phyloP scores from a whole-genome alignment of 2,113 vertebrate species.

The rabbit (Oryctolagus cuniculus) region mOryCun1.1 NC_091451.1:18338001-18338500 shows the following conservation, averaged over 20 bases:
- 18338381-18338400: too few relatives aligned
- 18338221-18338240: conserved; percentile 48
- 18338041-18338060: conserved; percentile 60
- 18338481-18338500: too few relatives aligned
- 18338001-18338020: neutral
- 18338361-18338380: too few relatives aligned
- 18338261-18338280: conserved; percentile 62
- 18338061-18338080: conserved; percentile 57
- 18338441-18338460: too few relatives aligned
- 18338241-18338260: conserved; percentile 75
- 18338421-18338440: too few relatives aligned
- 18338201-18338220: conserved; percentile 39
- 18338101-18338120: conserved; percentile 68
- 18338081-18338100: conserved; percentile 77
- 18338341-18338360: too few relatives aligned
- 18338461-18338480: too few relatives aligned
- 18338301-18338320: conserved; percentile 73
- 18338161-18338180: conserved; percentile 60
- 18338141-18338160: conserved; percentile 79
- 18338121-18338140: conserved; percentile 50
- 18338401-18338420: too few relatives aligned
- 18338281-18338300: conserved; percentile 68
- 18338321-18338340: too few relatives aligned
- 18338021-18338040: neutral
- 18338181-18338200: conserved; percentile 26